These are phyloP conservation scores for Drosophila melanosoma DNA, from an alignment of 2,888 invertebrate species.

Conservation along the genomic window DNA sequence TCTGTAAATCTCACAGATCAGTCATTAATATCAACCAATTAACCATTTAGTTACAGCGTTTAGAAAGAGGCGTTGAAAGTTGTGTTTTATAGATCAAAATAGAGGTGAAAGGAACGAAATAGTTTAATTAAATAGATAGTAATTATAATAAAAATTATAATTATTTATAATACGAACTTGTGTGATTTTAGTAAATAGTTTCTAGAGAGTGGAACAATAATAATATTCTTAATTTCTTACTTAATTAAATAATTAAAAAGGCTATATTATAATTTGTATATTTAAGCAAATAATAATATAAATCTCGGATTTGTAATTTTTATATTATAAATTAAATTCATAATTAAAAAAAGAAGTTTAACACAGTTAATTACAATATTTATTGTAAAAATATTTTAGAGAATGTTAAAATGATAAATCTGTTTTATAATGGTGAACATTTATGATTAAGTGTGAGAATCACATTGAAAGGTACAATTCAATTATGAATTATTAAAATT, in stretches of 20 bases:
- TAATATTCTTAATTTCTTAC: not conserved
- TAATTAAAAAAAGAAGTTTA: not conserved
- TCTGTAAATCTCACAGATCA: not conserved
- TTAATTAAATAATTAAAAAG: not conserved
- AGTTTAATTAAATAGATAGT: not conserved
- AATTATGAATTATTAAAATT: not conserved
- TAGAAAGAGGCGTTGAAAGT: slow-evolving; percentile 1
- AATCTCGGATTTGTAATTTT: not conserved
- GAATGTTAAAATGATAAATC: not conserved
- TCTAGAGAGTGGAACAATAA: not conserved
- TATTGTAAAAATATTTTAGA: not conserved
- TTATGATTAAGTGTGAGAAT: not conserved
- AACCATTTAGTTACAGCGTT: not conserved
- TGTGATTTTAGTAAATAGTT: not conserved
- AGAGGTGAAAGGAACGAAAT: not conserved
- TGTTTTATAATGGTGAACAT: not conserved
- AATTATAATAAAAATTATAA: not conserved
- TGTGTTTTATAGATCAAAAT: not conserved
- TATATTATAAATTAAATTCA: not conserved
- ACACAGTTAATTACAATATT: not conserved
- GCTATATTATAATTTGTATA: not conserved
- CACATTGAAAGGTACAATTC: not conserved
- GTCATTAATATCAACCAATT: slow-evolving; percentile 29
- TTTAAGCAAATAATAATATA: not conserved
- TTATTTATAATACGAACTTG: not conserved